Conservation (phyloP, 2,113 vertebrate genomes). For the Saimiri boliviensis region DNA sequence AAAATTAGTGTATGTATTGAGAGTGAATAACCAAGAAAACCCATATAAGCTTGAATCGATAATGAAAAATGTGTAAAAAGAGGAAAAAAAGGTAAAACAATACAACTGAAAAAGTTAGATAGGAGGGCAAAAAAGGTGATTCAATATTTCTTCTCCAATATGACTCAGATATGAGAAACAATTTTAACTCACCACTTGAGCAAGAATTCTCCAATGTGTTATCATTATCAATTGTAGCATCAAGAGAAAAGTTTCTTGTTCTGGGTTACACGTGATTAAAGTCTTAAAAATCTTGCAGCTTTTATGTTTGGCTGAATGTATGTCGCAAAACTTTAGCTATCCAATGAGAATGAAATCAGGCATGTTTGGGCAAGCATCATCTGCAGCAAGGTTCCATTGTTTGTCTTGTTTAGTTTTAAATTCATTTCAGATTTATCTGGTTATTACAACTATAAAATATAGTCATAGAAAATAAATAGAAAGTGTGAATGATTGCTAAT, state of each 20-base stretch:
- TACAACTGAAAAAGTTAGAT: background rate
- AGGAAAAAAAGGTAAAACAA: background rate
- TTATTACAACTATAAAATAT: background rate
- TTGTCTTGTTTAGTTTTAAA: background rate
- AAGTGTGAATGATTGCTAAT: background rate
- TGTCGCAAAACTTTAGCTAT: background rate
- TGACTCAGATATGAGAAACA: background rate
- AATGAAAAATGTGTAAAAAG: background rate
- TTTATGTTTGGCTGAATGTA: background rate
- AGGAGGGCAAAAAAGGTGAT: background rate
- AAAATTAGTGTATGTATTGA: background rate
- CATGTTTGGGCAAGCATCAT: background rate
- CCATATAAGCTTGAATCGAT: background rate
- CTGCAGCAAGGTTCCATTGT: background rate
- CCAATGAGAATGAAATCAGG: background rate
- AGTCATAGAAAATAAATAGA: background rate
- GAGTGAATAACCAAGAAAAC: background rate
- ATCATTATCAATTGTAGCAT: background rate
- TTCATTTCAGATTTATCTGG: background rate
- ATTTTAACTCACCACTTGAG: background rate
- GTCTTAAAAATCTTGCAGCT: background rate
- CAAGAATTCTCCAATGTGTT: background rate
- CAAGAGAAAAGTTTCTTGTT: background rate
- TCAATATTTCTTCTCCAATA: background rate
- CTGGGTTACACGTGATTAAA: background rate